Conservation (phyloP, 2,888 invertebrate genomes). For the Drosophila nigricruria region DNA sequence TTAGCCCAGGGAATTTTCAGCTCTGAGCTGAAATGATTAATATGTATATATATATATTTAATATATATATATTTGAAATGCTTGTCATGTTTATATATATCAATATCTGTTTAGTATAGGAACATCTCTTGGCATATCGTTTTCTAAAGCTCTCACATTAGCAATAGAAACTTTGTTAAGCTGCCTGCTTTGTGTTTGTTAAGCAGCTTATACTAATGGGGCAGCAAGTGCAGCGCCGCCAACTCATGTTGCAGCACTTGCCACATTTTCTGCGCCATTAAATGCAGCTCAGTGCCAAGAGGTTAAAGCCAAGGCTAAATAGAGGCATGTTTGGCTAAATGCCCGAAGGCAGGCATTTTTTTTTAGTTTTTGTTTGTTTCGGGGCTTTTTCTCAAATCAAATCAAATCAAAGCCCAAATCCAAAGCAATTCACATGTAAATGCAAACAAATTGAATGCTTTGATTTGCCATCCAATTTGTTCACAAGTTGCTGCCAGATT, state of each 20-base stretch:
- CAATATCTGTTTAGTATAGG: neutral
- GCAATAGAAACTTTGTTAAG: slow-evolving; percentile 10
- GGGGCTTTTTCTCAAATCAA: neutral
- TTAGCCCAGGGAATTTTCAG: neutral
- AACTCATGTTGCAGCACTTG: slow-evolving; percentile 44
- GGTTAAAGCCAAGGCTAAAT: slow-evolving; percentile 18
- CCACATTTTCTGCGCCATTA: slow-evolving; percentile 62
- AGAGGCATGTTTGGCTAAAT: slow-evolving; percentile 7
- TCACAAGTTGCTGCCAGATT: slow-evolving; percentile 42
- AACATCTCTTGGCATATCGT: neutral
- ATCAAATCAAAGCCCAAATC: slow-evolving; percentile 12
- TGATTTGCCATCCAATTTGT: slow-evolving; percentile 54
- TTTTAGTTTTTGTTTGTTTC: neutral
- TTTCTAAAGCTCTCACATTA: neutral
- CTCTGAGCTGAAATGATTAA: neutral
- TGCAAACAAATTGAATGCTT: slow-evolving; percentile 43
- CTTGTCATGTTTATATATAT: neutral
- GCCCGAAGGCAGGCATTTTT: slow-evolving; percentile 2
- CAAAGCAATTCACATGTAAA: slow-evolving; percentile 30
- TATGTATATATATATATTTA: neutral
- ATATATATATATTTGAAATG: neutral
- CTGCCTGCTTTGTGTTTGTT: slow-evolving; percentile 43
- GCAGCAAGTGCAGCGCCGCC: slow-evolving; percentile 15
- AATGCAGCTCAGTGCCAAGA: slow-evolving; percentile 43
- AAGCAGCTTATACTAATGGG: slow-evolving; percentile 62